Percentiles rank a stretch among this genome's conserved stretches.
Evolutionary conservation across 2,797 vertebrate genomes (phyloP).

Genomic region (Aldrovandia affinis): DNA sequence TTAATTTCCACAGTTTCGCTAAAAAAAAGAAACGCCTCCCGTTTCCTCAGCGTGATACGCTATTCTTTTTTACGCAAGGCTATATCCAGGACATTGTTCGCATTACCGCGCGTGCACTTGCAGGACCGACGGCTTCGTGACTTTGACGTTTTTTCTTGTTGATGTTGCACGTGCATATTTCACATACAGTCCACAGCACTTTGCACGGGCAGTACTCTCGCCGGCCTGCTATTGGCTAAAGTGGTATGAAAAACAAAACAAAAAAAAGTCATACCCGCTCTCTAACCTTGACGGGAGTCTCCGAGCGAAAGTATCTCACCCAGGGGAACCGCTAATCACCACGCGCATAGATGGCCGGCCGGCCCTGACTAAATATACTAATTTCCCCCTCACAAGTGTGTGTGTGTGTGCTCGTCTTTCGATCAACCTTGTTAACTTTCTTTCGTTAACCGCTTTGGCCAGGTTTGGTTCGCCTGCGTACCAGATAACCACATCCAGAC

Average conservation of each 20-base stretch:
- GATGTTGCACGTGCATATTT: background rate
- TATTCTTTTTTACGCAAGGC: too few relatives aligned
- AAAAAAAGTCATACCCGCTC: background rate
- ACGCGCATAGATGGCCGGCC: background rate
- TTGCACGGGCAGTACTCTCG: background rate
- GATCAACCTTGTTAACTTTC: too few relatives aligned
- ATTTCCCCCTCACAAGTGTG: too few relatives aligned
- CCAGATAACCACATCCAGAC: background rate
- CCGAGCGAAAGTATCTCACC: background rate
- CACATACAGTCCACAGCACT: background rate
- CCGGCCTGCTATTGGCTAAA: background rate
- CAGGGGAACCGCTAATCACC: background rate
- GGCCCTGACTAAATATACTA: too few relatives aligned
- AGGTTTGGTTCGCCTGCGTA: background rate
- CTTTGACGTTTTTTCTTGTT: background rate
- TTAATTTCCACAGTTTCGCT: conserved; percentile 29
- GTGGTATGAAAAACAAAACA: background rate
- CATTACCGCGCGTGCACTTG: too few relatives aligned
- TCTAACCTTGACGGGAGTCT: background rate
- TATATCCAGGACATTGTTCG: too few relatives aligned
- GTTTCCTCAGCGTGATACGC: background rate
- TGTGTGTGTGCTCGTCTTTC: too few relatives aligned
- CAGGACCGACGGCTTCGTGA: background rate
- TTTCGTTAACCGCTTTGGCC: too few relatives aligned
- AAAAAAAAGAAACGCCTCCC: conserved; percentile 36